Evolutionary conservation across 2,888 invertebrate genomes (phyloP), one percentile per base, ranked within the genome.

Genomic region (Dione vanillae): DNA sequence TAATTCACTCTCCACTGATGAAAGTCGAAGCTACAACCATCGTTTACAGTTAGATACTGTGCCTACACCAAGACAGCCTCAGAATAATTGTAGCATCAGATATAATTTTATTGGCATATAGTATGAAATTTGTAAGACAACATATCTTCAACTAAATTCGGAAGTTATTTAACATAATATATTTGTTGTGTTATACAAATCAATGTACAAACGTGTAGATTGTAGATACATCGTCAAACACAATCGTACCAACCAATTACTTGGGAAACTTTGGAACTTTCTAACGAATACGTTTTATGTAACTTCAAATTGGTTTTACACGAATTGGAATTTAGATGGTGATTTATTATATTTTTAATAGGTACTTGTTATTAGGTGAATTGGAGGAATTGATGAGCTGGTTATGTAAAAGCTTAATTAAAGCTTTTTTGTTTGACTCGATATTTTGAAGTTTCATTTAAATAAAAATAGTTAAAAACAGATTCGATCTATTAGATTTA

Each of bases 151-250:
- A 35, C 12, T 19, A 19, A 20, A 52, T 54, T 43, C 43, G 37
- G 43, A 68, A 68, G 68, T 45, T 54, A 37, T 62, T 20, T 54
- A 62, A 45, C 41, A 62, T 45, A 62, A 62, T 43, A 68, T 5
- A 27, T 27, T 3, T 27, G 27, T 27, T 27, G 52, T 62, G 54
- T 41, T 37, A 68, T 62, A 68, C 52, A n/a, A 54, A 62, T 68
- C 68, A 54, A 52, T 66, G 14, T 5, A 35, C 20, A 6, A n/a
- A 35, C 54, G 45, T 56, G 45, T 67, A 66, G 67, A 62, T 62
- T 56, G 69, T 69, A 54, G 49, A 49, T 49, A 49, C 11, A 49
- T 49, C 62, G 49, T 62, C 66, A 66, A 69, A 72, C 61, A 69
- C 52, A 69, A 62, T 68, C 52, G 45, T 27, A 45, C 54, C 52